A percentile compares a stretch with the other conserved stretches of the same genome.
Conservation (phyloP, 2,888 invertebrate species). For the Lutraria lutraria region DNA sequence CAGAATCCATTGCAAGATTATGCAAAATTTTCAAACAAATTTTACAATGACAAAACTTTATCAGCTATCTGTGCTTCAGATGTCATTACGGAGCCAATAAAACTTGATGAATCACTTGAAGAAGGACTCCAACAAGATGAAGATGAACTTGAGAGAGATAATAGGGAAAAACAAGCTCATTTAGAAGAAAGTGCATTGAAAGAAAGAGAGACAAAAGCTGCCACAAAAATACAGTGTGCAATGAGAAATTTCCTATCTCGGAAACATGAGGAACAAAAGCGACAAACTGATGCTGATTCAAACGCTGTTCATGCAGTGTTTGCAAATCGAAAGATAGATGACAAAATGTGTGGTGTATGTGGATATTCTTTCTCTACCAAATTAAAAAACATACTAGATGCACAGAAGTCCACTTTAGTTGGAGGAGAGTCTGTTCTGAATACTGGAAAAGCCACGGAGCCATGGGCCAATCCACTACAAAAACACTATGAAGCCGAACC, state of each 20-base stretch:
- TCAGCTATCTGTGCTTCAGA: conserved; percentile 34
- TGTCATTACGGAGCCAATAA: not conserved
- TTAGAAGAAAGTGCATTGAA: conserved; percentile 15
- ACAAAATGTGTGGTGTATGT: conserved; percentile 71
- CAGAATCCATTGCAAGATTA: conserved; percentile 12
- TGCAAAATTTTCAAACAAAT: not conserved
- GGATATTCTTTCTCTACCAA: conserved; percentile 59
- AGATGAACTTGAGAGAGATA: conserved; percentile 62
- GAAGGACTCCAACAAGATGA: conserved; percentile 56
- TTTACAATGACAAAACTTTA: conserved; percentile 39
- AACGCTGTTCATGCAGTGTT: conserved; percentile 50
- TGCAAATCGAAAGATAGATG: conserved; percentile 56
- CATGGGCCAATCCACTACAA: not conserved
- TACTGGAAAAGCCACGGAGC: not conserved
- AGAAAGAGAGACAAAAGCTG: conserved; percentile 49
- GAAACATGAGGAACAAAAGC: conserved; percentile 35
- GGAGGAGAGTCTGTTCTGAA: conserved; percentile 37
- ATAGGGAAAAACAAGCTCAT: conserved; percentile 54
- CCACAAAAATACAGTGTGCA: conserved; percentile 53
- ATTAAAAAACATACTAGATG: conserved; percentile 22
- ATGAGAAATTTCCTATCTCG: conserved; percentile 48
- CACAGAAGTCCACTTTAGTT: not conserved
- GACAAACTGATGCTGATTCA: conserved; percentile 34
- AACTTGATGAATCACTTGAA: conserved; percentile 28
- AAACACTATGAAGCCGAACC: not conserved